Evolutionary conservation across 2,888 invertebrate genomes (phyloP).

Genomic region (Dynastes tityus): DNA sequence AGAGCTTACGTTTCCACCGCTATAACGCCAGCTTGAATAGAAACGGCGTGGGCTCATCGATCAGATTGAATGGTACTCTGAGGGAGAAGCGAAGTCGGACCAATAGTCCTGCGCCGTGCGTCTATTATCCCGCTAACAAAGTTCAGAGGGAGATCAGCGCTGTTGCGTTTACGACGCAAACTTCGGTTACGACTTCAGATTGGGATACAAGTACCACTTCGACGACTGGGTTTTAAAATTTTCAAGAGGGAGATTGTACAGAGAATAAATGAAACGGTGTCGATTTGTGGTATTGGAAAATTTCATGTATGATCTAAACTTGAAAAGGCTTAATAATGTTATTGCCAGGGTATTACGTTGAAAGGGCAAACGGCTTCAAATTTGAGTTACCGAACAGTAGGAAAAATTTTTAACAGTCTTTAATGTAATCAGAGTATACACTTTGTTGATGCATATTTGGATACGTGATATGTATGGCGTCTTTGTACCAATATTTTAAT

Average conservation of each 20-base stretch:
- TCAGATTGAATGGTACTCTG: slow-evolving; percentile 59
- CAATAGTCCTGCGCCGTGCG: slow-evolving; percentile 72
- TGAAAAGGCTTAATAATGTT: too few species aligned
- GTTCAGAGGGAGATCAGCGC: slow-evolving; percentile 61
- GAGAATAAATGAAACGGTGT: too few species aligned
- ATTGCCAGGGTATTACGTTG: too few species aligned
- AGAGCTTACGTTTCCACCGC: slow-evolving; percentile 78
- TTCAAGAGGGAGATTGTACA: neutral
- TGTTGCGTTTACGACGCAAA: slow-evolving; percentile 64
- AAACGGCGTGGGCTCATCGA: slow-evolving; percentile 63
- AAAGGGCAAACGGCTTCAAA: too few species aligned
- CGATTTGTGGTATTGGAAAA: too few species aligned
- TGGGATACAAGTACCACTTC: slow-evolving; percentile 53
- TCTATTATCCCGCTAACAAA: slow-evolving; percentile 73
- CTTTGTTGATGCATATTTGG: too few species aligned
- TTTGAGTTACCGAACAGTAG: too few species aligned
- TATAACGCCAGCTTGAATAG: slow-evolving; percentile 71
- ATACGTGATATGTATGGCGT: too few species aligned
- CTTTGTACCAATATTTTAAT: too few species aligned
- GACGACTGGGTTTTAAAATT: slow-evolving; percentile 35
- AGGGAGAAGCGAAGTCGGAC: slow-evolving; percentile 59
- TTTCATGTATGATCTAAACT: too few species aligned
- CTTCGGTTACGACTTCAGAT: slow-evolving; percentile 59
- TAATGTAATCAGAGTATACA: too few species aligned
- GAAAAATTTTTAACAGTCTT: too few species aligned